phyloP scores from a whole-genome alignment of 1,140 invertebrate genomes.

The Nebria ingens region DNA sequence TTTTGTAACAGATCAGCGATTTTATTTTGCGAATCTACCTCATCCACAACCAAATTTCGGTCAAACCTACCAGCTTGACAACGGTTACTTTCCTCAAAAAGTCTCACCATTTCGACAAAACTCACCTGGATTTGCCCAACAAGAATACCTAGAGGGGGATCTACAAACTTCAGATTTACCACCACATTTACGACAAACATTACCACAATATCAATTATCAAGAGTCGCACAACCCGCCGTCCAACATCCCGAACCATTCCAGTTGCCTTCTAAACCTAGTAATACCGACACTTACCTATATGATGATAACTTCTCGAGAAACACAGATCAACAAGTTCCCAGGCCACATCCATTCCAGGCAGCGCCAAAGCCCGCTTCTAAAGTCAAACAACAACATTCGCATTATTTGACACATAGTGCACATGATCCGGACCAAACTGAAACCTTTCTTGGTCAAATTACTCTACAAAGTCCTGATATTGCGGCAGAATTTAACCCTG shows the following conservation, averaged over 20 bases:
- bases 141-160: slow-evolving; percentile 15
- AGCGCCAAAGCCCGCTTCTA: background rate
- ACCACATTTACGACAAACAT: slow-evolving; percentile 26
- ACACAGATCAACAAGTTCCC: background rate
- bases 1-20: background rate
- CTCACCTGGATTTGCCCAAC: background rate
- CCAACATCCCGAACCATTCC: slow-evolving; percentile 13
- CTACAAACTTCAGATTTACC: slow-evolving; percentile 31
- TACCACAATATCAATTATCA: slow-evolving; percentile 28
- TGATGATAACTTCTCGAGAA: background rate
- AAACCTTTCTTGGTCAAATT: slow-evolving; percentile 47
- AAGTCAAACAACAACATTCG: slow-evolving; percentile 11
- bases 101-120: background rate
- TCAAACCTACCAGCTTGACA: background rate
- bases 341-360: background rate
- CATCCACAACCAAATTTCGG: background rate
- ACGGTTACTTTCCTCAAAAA: background rate
- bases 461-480: slow-evolving; percentile 43
- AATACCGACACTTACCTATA: background rate
- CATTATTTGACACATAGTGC: slow-evolving; percentile 30
- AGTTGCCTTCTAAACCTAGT: slow-evolving; percentile 1
- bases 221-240: slow-evolving; percentile 12
- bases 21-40: slow-evolving; percentile 1
- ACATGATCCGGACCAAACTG: slow-evolving; percentile 43
- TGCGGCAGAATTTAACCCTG: slow-evolving; percentile 21